Conservation (phyloP, 2,888 invertebrate genomes). For the Drosophila hamatofila region DNA sequence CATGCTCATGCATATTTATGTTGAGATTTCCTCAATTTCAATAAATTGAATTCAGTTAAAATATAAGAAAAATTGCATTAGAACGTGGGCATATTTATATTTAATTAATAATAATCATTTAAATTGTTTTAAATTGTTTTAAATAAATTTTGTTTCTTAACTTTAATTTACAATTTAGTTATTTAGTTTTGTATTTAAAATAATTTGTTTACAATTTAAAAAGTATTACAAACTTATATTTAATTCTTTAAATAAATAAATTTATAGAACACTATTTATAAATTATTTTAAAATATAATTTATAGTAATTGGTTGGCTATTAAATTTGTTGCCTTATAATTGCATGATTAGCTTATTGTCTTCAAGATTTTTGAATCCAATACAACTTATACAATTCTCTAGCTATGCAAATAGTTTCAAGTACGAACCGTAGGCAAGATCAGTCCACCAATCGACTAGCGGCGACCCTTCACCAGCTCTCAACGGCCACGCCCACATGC, state of each 20-base stretch:
- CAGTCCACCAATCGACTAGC: constrained; percentile 43
- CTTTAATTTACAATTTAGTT: no score
- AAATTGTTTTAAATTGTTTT: no score
- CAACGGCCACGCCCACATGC: constrained; percentile 38
- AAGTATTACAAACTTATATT: no score
- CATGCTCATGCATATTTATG: constrained; percentile 52
- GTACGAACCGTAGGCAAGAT: constrained; percentile 40
- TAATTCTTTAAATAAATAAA: no score
- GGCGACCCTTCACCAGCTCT: constrained; percentile 51
- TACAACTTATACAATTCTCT: neutral
- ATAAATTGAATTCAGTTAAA: neutral
- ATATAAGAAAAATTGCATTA: neutral
- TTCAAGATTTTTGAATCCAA: neutral
- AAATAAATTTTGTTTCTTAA: no score
- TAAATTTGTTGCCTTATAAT: no score
- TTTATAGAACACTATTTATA: no score
- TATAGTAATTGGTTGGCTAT: no score
- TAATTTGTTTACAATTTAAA: no score
- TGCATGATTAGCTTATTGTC: neutral
- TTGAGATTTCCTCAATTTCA: neutral
- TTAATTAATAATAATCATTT: no score
- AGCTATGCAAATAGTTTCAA: constrained; percentile 17
- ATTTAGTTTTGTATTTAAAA: no score
- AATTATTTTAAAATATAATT: no score
- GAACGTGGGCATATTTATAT: neutral